Evolutionary conservation across 2,113 vertebrate species (phyloP), one percentile per base, ranked within the genome.

Genomic region (Henicopernis longicauda): DNA sequence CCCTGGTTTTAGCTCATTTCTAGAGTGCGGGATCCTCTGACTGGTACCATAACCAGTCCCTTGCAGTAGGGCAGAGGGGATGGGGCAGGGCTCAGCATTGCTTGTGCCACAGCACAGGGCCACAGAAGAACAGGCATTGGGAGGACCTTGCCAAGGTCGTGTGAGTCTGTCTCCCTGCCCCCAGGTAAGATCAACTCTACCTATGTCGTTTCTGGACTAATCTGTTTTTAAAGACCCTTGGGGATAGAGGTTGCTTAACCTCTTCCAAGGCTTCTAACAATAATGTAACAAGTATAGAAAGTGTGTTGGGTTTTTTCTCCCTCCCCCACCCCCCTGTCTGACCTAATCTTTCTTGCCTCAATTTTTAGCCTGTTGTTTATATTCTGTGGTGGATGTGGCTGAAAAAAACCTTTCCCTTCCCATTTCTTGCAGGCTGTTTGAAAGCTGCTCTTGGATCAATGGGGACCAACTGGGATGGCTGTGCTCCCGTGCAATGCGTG

Each of bases 121-220:
- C 10, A 18, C 36, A 76, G 50, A 76, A 78, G 73, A 74, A 36
- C 15, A 20, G 23, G 18, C 20, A 0, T 66, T 0, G 0, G 58
- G 82, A 91, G 34, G 71, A 88, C 62, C 19, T 90, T 80, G 78
- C 62, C 70, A 80, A 95, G 87, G 87, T 93, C 0, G 0, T 65
- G 61, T 57, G 86, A 79, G 27, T 49, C 70, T 87, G 44, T 90
- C 31, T 91, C 45, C 23, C 40, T 88, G 84, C 82, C 82, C 49
- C 45, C 52, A 90, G 93, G 84, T 74, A 82, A 95, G 57, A 90
- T 84, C 65, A 67, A 40, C 47, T 93, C 84, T 79, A 50, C 58
- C 79, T 90, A 45, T 89, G 93, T 93, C 4, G 5, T 40, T 80
- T 70, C 45, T 94, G 34, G 17, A 34, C 36, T 86, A 82, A 96